These are phyloP conservation scores for Petaurus breviceps DNA, from an alignment of 2,113 vertebrate genomes.

Conservation along the genomic window DNA sequence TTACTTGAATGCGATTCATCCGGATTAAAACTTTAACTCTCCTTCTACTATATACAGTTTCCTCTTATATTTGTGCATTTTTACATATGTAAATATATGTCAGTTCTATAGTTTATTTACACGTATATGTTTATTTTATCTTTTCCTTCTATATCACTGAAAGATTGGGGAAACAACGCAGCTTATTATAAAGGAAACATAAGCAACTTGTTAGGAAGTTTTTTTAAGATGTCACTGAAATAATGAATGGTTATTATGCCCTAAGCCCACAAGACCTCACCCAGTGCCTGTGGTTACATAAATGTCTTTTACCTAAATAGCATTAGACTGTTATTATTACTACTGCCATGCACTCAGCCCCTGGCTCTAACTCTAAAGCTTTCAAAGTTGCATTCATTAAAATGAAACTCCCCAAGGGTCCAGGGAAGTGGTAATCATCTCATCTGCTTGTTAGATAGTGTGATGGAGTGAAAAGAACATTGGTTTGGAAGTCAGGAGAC, in stretches of 20 bases:
- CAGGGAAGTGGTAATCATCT: fast-evolving
- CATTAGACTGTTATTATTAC: not conserved
- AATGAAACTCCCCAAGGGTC: fast-evolving
- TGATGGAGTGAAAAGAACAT: not conserved
- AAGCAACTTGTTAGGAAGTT: not conserved
- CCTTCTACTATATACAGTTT: not conserved
- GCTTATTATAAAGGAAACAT: not conserved
- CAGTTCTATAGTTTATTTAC: not conserved
- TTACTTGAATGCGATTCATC: not conserved
- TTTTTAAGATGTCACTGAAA: not conserved
- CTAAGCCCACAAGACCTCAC: not conserved
- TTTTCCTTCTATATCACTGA: not conserved
- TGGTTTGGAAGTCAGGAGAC: too few relatives aligned
- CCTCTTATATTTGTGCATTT: not conserved
- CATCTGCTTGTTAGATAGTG: not conserved
- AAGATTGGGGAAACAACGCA: not conserved
- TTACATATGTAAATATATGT: not conserved
- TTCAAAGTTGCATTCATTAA: not conserved
- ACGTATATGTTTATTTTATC: not conserved
- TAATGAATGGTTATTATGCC: not conserved
- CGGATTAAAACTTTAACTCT: not conserved
- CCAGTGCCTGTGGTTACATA: not conserved
- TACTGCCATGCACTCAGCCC: fast-evolving
- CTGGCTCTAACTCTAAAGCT: fast-evolving
- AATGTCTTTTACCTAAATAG: not conserved